Evolutionary conservation across 2,797 vertebrate species (phyloP).

Genomic region (Petrocephalus sullivani): DNA sequence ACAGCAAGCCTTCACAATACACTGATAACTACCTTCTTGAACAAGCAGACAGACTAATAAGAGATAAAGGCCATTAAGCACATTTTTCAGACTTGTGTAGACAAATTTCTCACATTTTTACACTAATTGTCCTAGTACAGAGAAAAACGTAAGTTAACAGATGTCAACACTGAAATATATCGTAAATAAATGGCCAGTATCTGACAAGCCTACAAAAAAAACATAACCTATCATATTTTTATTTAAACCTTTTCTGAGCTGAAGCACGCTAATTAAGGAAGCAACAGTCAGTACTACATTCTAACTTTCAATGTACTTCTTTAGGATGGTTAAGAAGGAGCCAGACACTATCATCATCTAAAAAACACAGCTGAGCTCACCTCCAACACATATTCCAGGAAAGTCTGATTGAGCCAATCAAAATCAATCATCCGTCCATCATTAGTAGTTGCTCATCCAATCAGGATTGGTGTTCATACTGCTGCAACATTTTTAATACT

Average conservation of each 20-base stretch:
- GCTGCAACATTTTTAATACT: not conserved
- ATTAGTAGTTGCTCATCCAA: not conserved
- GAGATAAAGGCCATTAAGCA: slow-evolving; percentile 65
- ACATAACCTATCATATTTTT: not conserved
- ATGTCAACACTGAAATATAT: slow-evolving; percentile 52
- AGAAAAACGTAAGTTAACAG: slow-evolving; percentile 43
- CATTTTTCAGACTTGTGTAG: slow-evolving; percentile 54
- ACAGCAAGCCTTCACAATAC: slow-evolving; percentile 47
- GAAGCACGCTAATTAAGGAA: not conserved
- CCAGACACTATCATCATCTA: not conserved
- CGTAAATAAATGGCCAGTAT: slow-evolving; percentile 52
- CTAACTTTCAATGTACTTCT: not conserved
- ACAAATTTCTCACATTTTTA: slow-evolving; percentile 44
- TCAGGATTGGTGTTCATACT: not conserved
- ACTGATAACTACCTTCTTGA: slow-evolving; percentile 45
- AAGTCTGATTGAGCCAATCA: not conserved
- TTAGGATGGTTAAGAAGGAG: not conserved
- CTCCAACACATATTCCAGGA: not conserved
- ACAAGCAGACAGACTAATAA: slow-evolving; percentile 64
- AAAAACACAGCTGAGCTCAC: not conserved
- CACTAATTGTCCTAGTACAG: slow-evolving; percentile 42
- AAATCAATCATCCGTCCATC: slow-evolving; percentile 5
- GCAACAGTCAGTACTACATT: not conserved
- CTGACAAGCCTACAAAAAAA: slow-evolving; percentile 32
- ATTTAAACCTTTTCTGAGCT: slow-evolving; percentile 7